Evolutionary conservation across 2,797 vertebrate genomes (phyloP).

Genomic region (Tiaroga cobitis): DNA sequence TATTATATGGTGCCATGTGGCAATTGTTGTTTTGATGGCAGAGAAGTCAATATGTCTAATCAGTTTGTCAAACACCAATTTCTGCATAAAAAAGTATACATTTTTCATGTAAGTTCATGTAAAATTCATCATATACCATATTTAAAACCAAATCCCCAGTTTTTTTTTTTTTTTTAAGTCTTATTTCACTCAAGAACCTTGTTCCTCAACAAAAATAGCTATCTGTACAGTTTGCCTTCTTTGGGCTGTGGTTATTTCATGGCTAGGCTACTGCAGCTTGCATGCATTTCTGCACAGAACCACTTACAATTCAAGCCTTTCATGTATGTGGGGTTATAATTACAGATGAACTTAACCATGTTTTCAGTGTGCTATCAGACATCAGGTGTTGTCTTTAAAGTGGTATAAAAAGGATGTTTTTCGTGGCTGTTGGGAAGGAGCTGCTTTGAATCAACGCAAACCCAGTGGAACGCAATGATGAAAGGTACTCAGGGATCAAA

Average conservation of each 20-base stretch:
- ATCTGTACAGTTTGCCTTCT: neutral
- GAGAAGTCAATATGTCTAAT: neutral
- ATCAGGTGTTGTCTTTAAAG: constrained; percentile 29
- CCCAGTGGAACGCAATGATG: constrained; percentile 37
- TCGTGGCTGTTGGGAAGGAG: constrained; percentile 5
- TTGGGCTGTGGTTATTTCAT: neutral
- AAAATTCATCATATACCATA: neutral
- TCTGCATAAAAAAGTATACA: neutral
- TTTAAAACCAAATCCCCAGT: neutral
- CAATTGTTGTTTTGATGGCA: neutral
- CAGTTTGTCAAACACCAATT: neutral
- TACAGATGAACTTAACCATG: constrained; percentile 18
- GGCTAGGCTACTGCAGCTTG: neutral
- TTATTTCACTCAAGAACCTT: neutral
- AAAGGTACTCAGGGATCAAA: constrained; percentile 41
- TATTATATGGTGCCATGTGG: neutral
- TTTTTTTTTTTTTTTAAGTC: no score
- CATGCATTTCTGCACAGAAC: constrained; percentile 13
- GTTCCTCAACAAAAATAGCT: neutral
- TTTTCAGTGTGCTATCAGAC: constrained; percentile 39
- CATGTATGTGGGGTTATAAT: constrained; percentile 5
- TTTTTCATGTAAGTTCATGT: neutral
- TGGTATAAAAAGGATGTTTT: constrained; percentile 36
- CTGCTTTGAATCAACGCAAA: constrained; percentile 45
- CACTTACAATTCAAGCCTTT: constrained; percentile 9